phyloP scores from a whole-genome alignment of 2,797 vertebrate species.

The Rhadinocentrus ornatus region DNA sequence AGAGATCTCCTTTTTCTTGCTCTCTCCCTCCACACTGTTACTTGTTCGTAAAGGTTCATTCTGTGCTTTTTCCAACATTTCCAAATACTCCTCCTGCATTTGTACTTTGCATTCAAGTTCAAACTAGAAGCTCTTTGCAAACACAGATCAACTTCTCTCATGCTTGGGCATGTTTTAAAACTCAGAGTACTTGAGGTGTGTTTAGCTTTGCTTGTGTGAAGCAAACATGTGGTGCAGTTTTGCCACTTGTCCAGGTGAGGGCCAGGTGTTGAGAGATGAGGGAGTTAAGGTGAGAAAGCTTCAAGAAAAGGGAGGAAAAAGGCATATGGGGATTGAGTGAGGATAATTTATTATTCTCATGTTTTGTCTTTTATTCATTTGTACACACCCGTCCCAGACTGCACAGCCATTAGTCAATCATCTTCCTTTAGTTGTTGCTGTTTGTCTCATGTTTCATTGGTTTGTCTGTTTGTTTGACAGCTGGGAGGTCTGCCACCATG shows the following conservation, averaged over 20 bases:
- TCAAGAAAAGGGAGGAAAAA: slow-evolving; percentile 5
- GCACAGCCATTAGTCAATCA: slow-evolving; percentile 38
- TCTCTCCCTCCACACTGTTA: background rate
- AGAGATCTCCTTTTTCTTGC: slow-evolving; percentile 19
- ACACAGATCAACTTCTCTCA: slow-evolving; percentile 40
- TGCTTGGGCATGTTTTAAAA: slow-evolving; percentile 58
- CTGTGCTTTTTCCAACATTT: slow-evolving; percentile 15
- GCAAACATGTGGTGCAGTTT: slow-evolving; percentile 28
- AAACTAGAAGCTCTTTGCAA: slow-evolving; percentile 34
- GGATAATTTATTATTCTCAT: slow-evolving; percentile 52
- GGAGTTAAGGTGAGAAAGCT: slow-evolving; percentile 30
- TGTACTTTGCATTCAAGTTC: slow-evolving; percentile 36
- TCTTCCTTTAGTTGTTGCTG: slow-evolving; percentile 23
- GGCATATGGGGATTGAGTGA: slow-evolving; percentile 18
- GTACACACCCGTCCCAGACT: slow-evolving; percentile 12
- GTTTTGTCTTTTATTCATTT: slow-evolving; percentile 51
- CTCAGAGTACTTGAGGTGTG: slow-evolving; percentile 15
- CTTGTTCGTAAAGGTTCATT: slow-evolving; percentile 18
- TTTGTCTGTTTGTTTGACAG: slow-evolving; percentile 74
- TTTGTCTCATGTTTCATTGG: slow-evolving; percentile 59
- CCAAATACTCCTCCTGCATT: slow-evolving; percentile 22
- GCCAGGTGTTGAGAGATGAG: slow-evolving; percentile 48
- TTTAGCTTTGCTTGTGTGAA: slow-evolving; percentile 35
- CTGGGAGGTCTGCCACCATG: slow-evolving; percentile 60
- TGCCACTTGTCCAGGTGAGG: slow-evolving; percentile 44